These are phyloP conservation scores for Oreochromis grahami DNA, from an alignment of 2,797 vertebrate genomes.

Conservation along the genomic window DNA sequence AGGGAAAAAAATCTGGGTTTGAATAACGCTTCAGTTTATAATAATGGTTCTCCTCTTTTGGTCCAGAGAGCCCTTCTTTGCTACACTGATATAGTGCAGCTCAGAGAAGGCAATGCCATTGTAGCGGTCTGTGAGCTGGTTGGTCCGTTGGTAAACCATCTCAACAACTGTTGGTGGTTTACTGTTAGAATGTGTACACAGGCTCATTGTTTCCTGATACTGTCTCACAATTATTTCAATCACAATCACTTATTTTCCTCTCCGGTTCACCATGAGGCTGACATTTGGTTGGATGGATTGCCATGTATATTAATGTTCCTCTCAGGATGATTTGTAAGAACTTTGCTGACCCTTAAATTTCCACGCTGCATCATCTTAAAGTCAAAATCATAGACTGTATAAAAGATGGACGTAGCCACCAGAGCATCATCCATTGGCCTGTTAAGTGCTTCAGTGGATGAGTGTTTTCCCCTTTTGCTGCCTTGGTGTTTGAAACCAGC, in stretches of 20 bases:
- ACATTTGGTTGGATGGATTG: not conserved
- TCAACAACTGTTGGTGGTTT: not conserved
- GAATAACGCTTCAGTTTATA: not conserved
- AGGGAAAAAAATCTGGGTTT: not conserved
- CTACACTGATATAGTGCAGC: not conserved
- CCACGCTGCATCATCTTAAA: not conserved
- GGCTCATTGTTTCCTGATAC: not conserved
- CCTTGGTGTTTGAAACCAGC: not conserved
- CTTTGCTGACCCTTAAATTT: not conserved
- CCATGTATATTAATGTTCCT: not conserved
- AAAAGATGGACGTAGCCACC: not conserved
- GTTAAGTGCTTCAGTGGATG: not conserved
- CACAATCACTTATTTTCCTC: not conserved
- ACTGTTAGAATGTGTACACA: not conserved
- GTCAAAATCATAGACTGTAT: not conserved
- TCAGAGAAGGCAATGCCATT: not conserved
- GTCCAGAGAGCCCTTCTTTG: not conserved
- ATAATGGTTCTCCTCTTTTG: not conserved
- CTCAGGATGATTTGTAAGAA: not conserved
- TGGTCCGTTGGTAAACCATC: not conserved
- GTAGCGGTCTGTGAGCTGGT: not conserved
- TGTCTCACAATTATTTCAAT: not conserved
- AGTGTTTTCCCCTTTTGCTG: not conserved
- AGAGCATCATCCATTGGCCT: not conserved
- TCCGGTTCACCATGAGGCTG: not conserved